A percentile compares a stretch with the other conserved stretches of the same genome.
phyloP scores from a whole-genome alignment of 2,888 invertebrate genomes.

The Nezara viridula region DNA sequence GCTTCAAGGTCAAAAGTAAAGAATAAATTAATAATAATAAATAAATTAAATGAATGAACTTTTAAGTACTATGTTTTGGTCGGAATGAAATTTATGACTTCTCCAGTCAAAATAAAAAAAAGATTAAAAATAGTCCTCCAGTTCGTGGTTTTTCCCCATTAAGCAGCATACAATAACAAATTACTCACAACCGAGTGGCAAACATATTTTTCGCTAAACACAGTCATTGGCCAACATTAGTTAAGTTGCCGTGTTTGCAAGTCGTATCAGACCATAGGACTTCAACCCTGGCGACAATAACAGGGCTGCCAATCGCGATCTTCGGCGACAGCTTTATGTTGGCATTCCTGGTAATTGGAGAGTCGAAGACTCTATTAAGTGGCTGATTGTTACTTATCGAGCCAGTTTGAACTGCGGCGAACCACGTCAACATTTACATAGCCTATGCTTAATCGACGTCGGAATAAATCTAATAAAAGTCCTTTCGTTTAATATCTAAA shows the following conservation, averaged over 20 bases:
- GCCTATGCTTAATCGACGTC: neutral
- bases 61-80: neutral
- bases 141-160: neutral
- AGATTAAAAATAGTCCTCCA: neutral
- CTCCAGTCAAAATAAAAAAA: neutral
- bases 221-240: neutral
- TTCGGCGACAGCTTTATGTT: conserved; percentile 31
- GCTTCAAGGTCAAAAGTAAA: too few species aligned
- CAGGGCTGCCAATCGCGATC: conserved; percentile 6
- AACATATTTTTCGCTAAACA: neutral
- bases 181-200: neutral
- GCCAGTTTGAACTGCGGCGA: neutral
- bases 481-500: too few species aligned
- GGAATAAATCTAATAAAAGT: too few species aligned
- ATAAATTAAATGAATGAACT: too few species aligned
- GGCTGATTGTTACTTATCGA: neutral
- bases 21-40: too few species aligned
- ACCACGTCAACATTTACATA: conserved; percentile 25
- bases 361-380: neutral
- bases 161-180: neutral
- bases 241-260: neutral
- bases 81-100: neutral
- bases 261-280: neutral
- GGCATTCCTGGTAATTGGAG: neutral
- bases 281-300: neutral